Conservation (phyloP, 2,888 invertebrate genomes). For the Desoria tigrina region DNA sequence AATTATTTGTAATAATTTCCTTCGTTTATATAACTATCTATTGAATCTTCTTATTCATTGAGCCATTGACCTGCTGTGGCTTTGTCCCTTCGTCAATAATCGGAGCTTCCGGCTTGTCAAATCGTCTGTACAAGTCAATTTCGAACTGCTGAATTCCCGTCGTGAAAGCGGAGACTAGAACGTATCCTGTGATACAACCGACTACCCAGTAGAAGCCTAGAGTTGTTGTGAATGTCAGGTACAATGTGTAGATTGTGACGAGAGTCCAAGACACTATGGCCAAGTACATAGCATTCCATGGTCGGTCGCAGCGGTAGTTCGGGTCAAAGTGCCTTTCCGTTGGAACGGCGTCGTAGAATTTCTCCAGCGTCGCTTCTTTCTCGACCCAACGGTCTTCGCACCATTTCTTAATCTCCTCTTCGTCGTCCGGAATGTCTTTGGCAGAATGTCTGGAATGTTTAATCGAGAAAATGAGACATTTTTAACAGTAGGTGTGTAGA, state of each 20-base stretch:
- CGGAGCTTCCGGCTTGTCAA: slow-evolving; percentile 22
- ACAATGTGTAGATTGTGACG: slow-evolving; percentile 60
- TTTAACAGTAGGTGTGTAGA: too few relatives aligned
- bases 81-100: not conserved
- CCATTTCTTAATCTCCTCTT: slow-evolving; percentile 65
- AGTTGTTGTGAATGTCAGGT: slow-evolving; percentile 57
- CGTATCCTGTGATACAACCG: slow-evolving; percentile 62
- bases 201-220: slow-evolving; percentile 63
- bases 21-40: too few relatives aligned
- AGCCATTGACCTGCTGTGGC: not conserved
- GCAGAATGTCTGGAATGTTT: slow-evolving; percentile 63
- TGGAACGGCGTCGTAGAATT: slow-evolving; percentile 59
- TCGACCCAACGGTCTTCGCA: slow-evolving; percentile 67
- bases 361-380: slow-evolving; percentile 66
- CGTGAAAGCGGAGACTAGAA: slow-evolving; percentile 62
- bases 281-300: slow-evolving; percentile 58
- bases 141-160: slow-evolving; percentile 66
- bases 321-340: slow-evolving; percentile 28
- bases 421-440: slow-evolving; percentile 64
- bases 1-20: too few relatives aligned
- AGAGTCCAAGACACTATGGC: slow-evolving; percentile 70
- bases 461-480: not conserved
- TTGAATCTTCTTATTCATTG: not conserved
- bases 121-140: slow-evolving; percentile 55
- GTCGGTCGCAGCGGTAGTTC: slow-evolving; percentile 36